Conservation (phyloP, 2,888 invertebrate genomes). For the Drosophila anceps region DNA sequence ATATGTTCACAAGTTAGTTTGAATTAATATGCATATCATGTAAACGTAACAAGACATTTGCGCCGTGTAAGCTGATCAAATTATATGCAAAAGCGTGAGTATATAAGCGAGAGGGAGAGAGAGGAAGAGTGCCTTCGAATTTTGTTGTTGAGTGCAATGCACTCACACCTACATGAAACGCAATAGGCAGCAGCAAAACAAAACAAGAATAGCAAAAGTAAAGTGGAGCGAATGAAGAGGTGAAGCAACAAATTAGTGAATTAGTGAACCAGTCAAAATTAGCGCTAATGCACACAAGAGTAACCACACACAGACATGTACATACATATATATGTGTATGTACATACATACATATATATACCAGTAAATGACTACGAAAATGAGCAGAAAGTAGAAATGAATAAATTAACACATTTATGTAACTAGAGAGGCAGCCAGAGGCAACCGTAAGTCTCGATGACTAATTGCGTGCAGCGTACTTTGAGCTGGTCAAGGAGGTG, state of each 20-base stretch:
- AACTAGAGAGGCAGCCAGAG: conserved; percentile 51
- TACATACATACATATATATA: conserved; percentile 24
- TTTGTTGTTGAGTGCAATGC: conserved; percentile 42
- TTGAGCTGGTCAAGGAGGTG: conserved; percentile 32
- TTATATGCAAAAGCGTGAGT: conserved; percentile 14
- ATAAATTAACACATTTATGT: conserved; percentile 78
- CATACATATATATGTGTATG: conserved; percentile 26
- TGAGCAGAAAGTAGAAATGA: conserved; percentile 52
- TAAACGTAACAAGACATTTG: neutral
- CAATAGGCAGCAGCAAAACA: conserved; percentile 31
- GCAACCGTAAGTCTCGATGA: conserved; percentile 39
- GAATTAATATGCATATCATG: neutral
- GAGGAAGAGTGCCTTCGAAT: conserved; percentile 9
- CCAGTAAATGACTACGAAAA: conserved; percentile 44
- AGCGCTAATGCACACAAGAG: conserved; percentile 23
- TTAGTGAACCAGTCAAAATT: conserved; percentile 61
- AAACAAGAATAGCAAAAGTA: conserved; percentile 21
- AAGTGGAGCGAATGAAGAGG: conserved; percentile 30
- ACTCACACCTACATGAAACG: conserved; percentile 37
- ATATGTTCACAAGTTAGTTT: neutral
- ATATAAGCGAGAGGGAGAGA: conserved; percentile 2
- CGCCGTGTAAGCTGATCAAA: conserved; percentile 33
- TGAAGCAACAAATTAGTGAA: conserved; percentile 68
- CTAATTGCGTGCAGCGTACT: conserved; percentile 41
- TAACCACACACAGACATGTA: conserved; percentile 25